Evolutionary conservation across 2,113 vertebrate genomes (phyloP), one percentile per base, ranked within the genome.

Genomic region (Hypanus sabinus): DNA sequence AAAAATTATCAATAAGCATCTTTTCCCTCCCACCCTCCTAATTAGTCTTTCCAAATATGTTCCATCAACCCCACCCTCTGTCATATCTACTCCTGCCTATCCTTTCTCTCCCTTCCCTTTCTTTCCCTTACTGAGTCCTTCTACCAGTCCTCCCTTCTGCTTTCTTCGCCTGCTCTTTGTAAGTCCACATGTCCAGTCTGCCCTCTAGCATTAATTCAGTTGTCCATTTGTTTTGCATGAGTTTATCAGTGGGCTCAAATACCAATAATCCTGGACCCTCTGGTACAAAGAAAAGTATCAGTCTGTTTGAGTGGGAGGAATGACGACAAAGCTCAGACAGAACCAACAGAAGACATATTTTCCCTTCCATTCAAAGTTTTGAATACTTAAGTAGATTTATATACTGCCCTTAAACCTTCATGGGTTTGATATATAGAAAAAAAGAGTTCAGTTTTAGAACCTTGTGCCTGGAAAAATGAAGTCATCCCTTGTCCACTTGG

Each of bases 331-430:
- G 55, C 24, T 55, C 57, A 88, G 55, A 88, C 60, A 65, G 85
- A 88, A 65, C 57, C 85, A 90, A 90, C 85, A 79, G n/a, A 33
- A 65, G 85, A 68, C 18, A 88, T 33, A 65, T 57, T 85, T 55
- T 0, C 57, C 14, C 27, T 88, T 88, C 14, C 14, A 60, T 65
- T 88, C 30, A n/a, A 65, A 65, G 16, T 14, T 33, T 90, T 16
- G 18, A 30, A 90, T 36, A 20, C 85, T 90, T 33, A 90, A 33
- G 85, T 65, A 65, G 16, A 90, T 90, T 33, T 7, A 65, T 65
- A 14, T 65, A 65, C 60, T 90, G 60, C 62, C n/a, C 85, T 90
- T 90, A n/a, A 90, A 65, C 24, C 46, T 3, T 65, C 27, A 65
- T 2, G n/a, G 60, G 60, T 8, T 65, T 33, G 60, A 27, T 90